A percentile compares a stretch with the other conserved stretches of the same genome.
phyloP scores from a whole-genome alignment of 2,797 vertebrate genomes.

The Denticeps clupeoides region DNA sequence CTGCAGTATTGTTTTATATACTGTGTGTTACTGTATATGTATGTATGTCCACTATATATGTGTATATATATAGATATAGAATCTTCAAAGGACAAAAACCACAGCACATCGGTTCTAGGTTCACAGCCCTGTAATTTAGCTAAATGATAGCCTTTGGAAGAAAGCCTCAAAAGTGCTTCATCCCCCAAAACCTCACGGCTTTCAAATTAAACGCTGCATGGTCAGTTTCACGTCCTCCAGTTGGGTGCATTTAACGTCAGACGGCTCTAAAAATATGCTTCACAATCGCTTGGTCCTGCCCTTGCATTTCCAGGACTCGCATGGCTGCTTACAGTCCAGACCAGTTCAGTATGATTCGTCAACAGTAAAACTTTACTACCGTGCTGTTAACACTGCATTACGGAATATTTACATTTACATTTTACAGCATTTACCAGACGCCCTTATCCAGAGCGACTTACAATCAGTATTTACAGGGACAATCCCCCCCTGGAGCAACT shows the following conservation, averaged over 20 bases:
- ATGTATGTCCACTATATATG: not conserved
- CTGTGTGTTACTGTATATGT: not conserved
- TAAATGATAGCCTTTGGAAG: slow-evolving; percentile 14
- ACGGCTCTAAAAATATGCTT: slow-evolving; percentile 10
- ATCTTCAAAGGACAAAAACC: slow-evolving; percentile 1
- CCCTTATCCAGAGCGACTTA: no score
- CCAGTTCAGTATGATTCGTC: no score
- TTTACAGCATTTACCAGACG: no score
- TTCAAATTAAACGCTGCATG: slow-evolving; percentile 6
- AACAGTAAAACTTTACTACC: no score
- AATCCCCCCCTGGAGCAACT: no score
- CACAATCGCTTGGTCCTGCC: slow-evolving; percentile 4
- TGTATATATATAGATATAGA: not conserved
- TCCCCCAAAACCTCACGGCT: slow-evolving; percentile 5
- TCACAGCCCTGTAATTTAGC: slow-evolving; percentile 15
- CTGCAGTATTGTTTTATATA: no score
- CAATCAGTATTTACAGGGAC: no score
- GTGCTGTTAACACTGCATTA: no score
- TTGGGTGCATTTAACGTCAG: not conserved
- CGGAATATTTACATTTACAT: no score
- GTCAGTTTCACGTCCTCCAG: slow-evolving; percentile 6
- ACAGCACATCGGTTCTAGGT: not conserved
- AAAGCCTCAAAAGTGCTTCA: slow-evolving; percentile 7
- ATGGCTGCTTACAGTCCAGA: no score
- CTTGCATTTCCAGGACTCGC: not conserved